Conservation (phyloP, 2,888 invertebrate genomes). For the Chouioia cunea region DNA sequence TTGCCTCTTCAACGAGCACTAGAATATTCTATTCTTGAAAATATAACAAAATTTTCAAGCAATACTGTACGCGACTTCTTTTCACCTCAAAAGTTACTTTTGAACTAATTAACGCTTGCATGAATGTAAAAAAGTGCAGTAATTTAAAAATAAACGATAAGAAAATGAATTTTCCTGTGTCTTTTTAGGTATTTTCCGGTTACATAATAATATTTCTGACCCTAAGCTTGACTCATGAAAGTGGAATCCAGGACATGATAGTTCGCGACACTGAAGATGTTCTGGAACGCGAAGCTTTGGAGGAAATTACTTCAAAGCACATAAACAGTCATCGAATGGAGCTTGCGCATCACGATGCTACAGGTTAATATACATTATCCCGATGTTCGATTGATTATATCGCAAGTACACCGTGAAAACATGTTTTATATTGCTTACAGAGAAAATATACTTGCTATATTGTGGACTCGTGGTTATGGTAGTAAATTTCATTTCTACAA, state of each 20-base stretch:
- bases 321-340: constrained; percentile 68
- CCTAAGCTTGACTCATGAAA: constrained; percentile 66
- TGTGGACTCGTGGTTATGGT: constrained; percentile 65
- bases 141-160: too few species aligned
- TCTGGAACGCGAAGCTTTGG: constrained; percentile 65
- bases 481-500: constrained; percentile 65
- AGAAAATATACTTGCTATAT: constrained; percentile 66
- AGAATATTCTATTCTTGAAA: too few species aligned
- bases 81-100: too few species aligned
- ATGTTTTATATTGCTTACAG: constrained; percentile 54
- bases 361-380: constrained; percentile 52
- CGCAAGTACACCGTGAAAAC: constrained; percentile 1
- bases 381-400: background rate
- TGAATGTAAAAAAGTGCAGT: too few species aligned
- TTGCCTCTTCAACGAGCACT: too few species aligned
- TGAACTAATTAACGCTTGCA: too few species aligned
- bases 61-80: too few species aligned
- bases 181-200: constrained; percentile 62
- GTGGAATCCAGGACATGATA: constrained; percentile 67
- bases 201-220: constrained; percentile 64
- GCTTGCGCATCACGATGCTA: constrained; percentile 67
- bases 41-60: too few species aligned
- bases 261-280: constrained; percentile 68
- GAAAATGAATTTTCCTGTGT: too few species aligned
- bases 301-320: constrained; percentile 64